Conservation (phyloP, 2,797 vertebrate genomes). For the Melopsittacus undulatus region DNA sequence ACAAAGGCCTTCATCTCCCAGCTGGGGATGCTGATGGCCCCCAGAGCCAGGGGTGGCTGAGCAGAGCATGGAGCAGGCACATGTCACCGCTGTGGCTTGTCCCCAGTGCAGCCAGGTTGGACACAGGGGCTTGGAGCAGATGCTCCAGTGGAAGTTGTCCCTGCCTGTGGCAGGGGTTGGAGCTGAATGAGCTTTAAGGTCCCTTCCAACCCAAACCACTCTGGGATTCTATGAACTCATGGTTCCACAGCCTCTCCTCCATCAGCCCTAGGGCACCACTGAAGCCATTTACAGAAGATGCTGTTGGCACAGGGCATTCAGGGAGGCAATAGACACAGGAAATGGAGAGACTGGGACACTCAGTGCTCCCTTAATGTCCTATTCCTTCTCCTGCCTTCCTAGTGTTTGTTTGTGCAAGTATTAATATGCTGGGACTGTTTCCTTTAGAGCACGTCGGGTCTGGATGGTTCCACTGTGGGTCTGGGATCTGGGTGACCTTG, state of each 20-base stretch:
- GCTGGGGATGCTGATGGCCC: background rate
- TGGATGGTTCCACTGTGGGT: background rate
- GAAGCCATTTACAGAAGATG: background rate
- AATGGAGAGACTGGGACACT: background rate
- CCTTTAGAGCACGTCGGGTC: fast-evolving
- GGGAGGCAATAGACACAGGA: background rate
- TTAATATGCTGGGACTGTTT: conserved; percentile 21
- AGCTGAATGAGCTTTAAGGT: background rate
- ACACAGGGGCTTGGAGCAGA: background rate
- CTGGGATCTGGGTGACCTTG: conserved; percentile 29
- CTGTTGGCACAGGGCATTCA: background rate
- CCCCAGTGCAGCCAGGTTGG: background rate
- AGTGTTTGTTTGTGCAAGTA: conserved; percentile 39
- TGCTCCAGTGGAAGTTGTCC: background rate
- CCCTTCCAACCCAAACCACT: fast-evolving
- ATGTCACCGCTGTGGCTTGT: fast-evolving
- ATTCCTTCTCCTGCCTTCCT: background rate
- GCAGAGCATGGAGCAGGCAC: background rate
- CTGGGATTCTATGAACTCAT: background rate
- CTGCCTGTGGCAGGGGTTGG: background rate
- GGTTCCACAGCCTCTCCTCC: background rate
- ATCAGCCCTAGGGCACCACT: background rate
- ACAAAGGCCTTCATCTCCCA: background rate
- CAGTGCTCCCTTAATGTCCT: background rate
- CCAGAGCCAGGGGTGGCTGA: background rate